These are phyloP conservation scores for Gymnocephalus cernua DNA, from an alignment of 2,113 vertebrate genomes.

Conservation along the genomic window DNA sequence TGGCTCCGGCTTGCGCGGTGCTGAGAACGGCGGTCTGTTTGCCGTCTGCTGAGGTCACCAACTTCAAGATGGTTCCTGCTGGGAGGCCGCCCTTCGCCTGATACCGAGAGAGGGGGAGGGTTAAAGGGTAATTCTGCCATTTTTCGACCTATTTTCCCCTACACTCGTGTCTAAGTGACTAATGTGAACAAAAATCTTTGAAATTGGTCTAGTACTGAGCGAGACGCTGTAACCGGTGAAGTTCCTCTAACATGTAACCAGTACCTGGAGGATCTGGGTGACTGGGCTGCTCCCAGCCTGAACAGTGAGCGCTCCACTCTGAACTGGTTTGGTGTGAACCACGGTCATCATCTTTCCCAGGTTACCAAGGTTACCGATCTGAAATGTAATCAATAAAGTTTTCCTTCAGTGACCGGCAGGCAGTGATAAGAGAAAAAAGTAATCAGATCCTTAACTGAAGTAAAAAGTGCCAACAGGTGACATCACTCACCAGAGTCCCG, in stretches of 20 bases:
- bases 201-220: too few relatives aligned
- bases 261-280: slow-evolving; percentile 90
- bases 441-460: too few relatives aligned
- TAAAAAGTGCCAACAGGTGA: background rate
- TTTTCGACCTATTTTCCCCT: too few relatives aligned
- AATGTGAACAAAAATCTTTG: too few relatives aligned
- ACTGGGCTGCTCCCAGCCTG: slow-evolving; percentile 85
- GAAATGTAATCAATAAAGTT: background rate
- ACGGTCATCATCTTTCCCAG: slow-evolving; percentile 91
- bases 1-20: slow-evolving; percentile 84
- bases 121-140: too few relatives aligned
- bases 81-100: slow-evolving; percentile 89
- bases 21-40: slow-evolving; percentile 91
- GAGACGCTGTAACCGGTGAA: too few relatives aligned
- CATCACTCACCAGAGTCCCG: slow-evolving; percentile 85
- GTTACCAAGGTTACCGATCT: slow-evolving; percentile 88
- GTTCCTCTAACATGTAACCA: too few relatives aligned
- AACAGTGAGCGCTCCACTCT: slow-evolving; percentile 84
- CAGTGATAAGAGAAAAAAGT: too few relatives aligned
- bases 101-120: accelerated
- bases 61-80: slow-evolving; percentile 89
- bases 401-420: too few relatives aligned
- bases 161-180: too few relatives aligned
- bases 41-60: slow-evolving; percentile 90
- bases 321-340: slow-evolving; percentile 89